These are phyloP conservation scores for Venturia canescens DNA, from an alignment of 1,140 invertebrate genomes.

Conservation along the genomic window DNA sequence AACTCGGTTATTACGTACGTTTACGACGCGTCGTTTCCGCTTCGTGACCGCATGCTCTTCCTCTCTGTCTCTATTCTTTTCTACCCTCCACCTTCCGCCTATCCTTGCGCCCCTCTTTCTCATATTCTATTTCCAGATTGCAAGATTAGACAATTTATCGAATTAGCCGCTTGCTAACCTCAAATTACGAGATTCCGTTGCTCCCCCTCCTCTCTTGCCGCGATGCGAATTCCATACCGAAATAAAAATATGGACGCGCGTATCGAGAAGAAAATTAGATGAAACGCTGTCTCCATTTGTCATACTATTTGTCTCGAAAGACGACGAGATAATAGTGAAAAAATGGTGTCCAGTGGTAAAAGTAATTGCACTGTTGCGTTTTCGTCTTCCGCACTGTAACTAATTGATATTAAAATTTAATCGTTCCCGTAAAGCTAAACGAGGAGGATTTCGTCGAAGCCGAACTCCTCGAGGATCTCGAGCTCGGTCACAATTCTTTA, in stretches of 20 bases:
- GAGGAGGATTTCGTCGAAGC: slow-evolving; percentile 85
- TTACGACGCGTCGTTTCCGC: slow-evolving; percentile 37
- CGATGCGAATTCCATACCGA: not conserved
- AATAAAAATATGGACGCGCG: not conserved
- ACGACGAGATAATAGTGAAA: too few species aligned
- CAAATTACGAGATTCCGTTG: slow-evolving; percentile 18
- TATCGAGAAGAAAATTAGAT: not conserved
- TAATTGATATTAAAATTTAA: too few species aligned
- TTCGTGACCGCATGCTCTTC: not conserved
- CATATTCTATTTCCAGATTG: slow-evolving; percentile 13
- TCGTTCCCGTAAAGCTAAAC: slow-evolving; percentile 79
- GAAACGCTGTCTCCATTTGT: not conserved
- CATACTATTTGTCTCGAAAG: not conserved
- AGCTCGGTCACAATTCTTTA: slow-evolving; percentile 84
- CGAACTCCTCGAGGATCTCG: slow-evolving; percentile 81
- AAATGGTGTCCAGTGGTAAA: too few species aligned
- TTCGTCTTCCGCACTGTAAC: too few species aligned
- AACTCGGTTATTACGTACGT: slow-evolving; percentile 56
- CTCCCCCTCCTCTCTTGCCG: not conserved
- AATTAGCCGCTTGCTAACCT: slow-evolving; percentile 13
- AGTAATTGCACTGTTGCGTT: too few species aligned
- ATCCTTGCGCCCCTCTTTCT: not conserved
- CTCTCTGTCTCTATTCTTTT: not conserved
- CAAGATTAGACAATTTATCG: slow-evolving; percentile 27
- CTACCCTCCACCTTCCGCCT: not conserved